Base-by-base conservation (phyloP, 2,113 vertebrate species). In the Lontra canadensis region DNA sequence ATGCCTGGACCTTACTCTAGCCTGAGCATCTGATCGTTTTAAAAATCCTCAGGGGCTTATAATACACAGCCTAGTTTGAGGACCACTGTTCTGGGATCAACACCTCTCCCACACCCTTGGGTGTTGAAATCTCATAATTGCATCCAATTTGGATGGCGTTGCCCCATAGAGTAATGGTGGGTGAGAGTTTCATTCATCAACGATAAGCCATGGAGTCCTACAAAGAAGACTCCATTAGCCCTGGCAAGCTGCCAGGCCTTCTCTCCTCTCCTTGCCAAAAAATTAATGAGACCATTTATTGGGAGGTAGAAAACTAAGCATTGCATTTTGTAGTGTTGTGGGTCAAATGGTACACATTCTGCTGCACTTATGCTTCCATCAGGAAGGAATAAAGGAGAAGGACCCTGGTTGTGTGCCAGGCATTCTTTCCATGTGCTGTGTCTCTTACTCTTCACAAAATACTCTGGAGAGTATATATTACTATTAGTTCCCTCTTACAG, bases 211-310 rank as follows among this genome's bases (percentile, higher is more conserved):
- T 4, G 21, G 73, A 93, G n/a, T 91, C 63, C 59, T 79, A 80
- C 83, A 85, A 81, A 97, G 95, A 96, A 17, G 63, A 98, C 31
- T 95, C 94, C 94, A 95, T 98, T 97, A 94, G 85, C 81, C 61
- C 59, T 97, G 97, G 97, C 71, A 85, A 93, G 34, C n/a, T 26
- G 94, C 97, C 97, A 95, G 85, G 34, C 47, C 34, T 73, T 82
- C 76, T 95, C 78, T 90, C 92, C 25, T 65, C 44, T 96, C 81
- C 95, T 95, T 83, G 94, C 90, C 94, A 96, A 76, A 88, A 96
- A 97, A 98, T 92, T 96, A 98, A 96, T 90, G 94, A 97, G 94
- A 94, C n/a, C 86, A 69, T 94, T 95, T 97, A 96, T 95, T 94
- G 94, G 84, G 96, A 97, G 65, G 78, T 85, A 69, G 93, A 85